phyloP scores from a whole-genome alignment of 1,140 invertebrate genomes.

The Hesperophylax magnus region DNA sequence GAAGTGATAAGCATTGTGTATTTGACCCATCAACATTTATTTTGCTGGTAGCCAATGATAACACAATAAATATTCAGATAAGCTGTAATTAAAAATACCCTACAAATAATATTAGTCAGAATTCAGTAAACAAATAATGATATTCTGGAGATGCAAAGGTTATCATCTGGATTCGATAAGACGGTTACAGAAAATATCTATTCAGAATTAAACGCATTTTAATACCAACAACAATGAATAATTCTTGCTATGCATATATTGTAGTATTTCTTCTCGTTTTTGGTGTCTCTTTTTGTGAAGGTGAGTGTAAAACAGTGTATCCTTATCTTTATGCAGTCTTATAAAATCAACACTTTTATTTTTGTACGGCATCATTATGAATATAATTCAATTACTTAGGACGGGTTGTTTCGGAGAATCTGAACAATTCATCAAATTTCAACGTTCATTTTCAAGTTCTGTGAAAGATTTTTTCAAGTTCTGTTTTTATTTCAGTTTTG shows the following conservation, averaged over 20 bases:
- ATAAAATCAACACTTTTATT: not conserved
- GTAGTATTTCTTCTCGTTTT: conserved; percentile 23
- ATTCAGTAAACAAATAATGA: not conserved
- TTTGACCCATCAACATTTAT: not conserved
- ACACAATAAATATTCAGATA: not conserved
- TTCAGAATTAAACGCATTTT: conserved; percentile 3
- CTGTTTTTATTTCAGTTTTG: no score
- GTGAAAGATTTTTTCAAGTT: no score
- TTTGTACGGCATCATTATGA: not conserved
- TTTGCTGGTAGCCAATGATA: not conserved
- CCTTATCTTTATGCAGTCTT: not conserved
- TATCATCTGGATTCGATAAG: conserved; percentile 37
- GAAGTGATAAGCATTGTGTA: not conserved
- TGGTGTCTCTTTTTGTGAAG: conserved; percentile 28
- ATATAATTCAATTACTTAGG: no score
- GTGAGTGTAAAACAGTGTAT: conserved; percentile 27
- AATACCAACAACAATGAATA: conserved; percentile 20
- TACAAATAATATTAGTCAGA: conserved; percentile 2
- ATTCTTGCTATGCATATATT: conserved; percentile 11
- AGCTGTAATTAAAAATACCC: conserved; percentile 8
- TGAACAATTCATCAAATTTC: no score
- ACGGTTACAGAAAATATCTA: conserved; percentile 27
- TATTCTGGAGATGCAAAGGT: conserved; percentile 12
- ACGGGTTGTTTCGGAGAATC: no score
- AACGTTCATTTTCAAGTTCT: no score